phyloP scores from a whole-genome alignment of 2,113 vertebrate genomes.

The Plestiodon gilberti region DNA sequence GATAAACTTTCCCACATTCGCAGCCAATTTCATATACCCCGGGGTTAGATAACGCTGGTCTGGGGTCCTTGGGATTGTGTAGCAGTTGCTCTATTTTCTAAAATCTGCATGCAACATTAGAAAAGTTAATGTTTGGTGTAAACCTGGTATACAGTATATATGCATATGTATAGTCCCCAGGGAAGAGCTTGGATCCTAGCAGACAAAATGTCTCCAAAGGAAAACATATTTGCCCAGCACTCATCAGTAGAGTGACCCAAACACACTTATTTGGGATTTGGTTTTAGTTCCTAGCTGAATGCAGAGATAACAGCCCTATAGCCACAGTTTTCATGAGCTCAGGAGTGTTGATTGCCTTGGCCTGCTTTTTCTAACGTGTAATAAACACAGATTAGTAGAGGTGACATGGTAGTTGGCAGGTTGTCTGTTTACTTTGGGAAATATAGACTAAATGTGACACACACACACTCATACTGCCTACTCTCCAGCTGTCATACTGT shows the following conservation, averaged over 20 bases:
- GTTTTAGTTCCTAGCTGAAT: constrained; percentile 9
- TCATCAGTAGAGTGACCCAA: not conserved
- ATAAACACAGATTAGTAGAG: not conserved
- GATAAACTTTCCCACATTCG: no score
- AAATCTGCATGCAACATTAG: no score
- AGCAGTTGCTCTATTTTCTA: no score
- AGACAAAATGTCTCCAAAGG: not conserved
- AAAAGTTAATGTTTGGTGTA: no score
- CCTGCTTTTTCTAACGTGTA: not conserved
- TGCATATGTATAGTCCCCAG: no score
- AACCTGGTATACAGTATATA: no score
- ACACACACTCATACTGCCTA: not conserved
- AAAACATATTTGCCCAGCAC: not conserved
- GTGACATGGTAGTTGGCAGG: not conserved
- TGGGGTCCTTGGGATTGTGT: no score
- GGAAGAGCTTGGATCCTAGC: no score
- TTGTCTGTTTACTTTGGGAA: not conserved
- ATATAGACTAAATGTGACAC: not conserved
- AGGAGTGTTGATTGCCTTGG: not conserved
- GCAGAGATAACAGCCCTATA: not conserved
- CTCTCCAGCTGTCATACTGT: not conserved
- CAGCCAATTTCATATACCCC: no score
- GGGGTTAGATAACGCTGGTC: no score
- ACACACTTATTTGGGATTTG: not conserved
- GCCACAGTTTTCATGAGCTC: constrained; percentile 29